phyloP scores from a whole-genome alignment of 1,140 invertebrate species.

The Dendrolimus punctatus region DNA sequence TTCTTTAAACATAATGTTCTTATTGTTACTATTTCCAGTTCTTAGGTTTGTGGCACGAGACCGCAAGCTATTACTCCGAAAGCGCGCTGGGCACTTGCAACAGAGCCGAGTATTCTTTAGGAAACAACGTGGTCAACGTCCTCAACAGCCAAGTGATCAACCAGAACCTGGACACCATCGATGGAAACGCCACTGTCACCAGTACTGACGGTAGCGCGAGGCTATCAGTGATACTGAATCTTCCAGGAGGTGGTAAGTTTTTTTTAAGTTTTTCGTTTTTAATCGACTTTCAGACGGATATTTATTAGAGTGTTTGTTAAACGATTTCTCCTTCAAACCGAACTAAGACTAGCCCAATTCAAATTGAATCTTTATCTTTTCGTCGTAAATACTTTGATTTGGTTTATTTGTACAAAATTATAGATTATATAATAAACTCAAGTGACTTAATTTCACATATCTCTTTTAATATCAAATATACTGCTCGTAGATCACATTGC shows the following conservation, averaged over 20 bases:
- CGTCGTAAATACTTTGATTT: too few relatives aligned
- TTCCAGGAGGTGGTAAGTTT: conserved; percentile 27
- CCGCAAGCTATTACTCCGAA: conserved; percentile 42
- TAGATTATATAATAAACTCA: too few relatives aligned
- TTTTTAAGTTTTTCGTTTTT: background rate
- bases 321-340: background rate
- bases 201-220: conserved; percentile 33
- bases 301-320: background rate
- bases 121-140: conserved; percentile 24
- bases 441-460: too few relatives aligned
- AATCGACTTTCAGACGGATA: background rate
- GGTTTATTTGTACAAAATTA: too few relatives aligned
- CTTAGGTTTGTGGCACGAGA: conserved; percentile 47
- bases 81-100: conserved; percentile 32
- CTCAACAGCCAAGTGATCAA: conserved; percentile 46
- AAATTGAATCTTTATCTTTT: too few relatives aligned
- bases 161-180: conserved; percentile 24
- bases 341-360: too few relatives aligned
- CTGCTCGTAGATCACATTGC: too few relatives aligned
- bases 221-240: conserved; percentile 32
- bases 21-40: conserved; percentile 32
- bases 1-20: too few relatives aligned
- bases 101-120: conserved; percentile 31
- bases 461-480: too few relatives aligned
- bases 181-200: conserved; percentile 31